Evolutionary conservation across 2,113 vertebrate species (phyloP), one percentile per base, ranked within the genome.

Genomic region (Pseudorectes ferrugineus): DNA sequence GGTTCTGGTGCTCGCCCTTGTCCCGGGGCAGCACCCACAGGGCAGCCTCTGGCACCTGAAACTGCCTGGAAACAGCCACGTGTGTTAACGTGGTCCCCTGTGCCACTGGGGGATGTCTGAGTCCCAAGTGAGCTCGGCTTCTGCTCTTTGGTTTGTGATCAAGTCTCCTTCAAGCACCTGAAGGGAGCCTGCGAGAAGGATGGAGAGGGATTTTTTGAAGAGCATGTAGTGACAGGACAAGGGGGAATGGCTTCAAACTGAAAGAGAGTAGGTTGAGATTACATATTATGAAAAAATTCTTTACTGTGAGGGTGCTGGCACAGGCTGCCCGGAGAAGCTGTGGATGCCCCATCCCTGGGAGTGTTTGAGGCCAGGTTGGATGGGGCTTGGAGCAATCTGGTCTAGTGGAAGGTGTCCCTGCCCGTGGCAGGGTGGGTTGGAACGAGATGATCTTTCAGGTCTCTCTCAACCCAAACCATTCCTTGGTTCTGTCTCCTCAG

Each of bases 11-110:
- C 61, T 80, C 26, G 20, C 25, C 22, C 35, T 20, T 26, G 18
- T 42, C 16, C 15, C 1, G 0, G 72, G 49, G 54, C 63, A 80
- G 83, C 20, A 3, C 80, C 52, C 35, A 12, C n/a, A 63, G 52
- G 43, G 45, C 68, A 51, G 65, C 54, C 52, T 63, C 40, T 51
- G 65, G 70, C 5, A 4, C 42, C 67, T 36, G 42, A 48, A 59
- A 18, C 57, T 42, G 14, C 36, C 19, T 73, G 72, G n/a, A 45
- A 52, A 9, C 31, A 26, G 13, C 2, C 22, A 28, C 0, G 0
- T 8, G 45, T 52, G 23, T 35, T 35, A 11, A n/a, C n/a, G 0
- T 55, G 21, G 17, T 71, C 25, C 46, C 21, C 42, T 63, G 43
- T 72, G 35, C 38, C 28, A 1, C 55, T 33, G 38, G 25, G 5